These are phyloP conservation scores for Ophraella communa DNA, from an alignment of 2,888 invertebrate species.

Conservation along the genomic window DNA sequence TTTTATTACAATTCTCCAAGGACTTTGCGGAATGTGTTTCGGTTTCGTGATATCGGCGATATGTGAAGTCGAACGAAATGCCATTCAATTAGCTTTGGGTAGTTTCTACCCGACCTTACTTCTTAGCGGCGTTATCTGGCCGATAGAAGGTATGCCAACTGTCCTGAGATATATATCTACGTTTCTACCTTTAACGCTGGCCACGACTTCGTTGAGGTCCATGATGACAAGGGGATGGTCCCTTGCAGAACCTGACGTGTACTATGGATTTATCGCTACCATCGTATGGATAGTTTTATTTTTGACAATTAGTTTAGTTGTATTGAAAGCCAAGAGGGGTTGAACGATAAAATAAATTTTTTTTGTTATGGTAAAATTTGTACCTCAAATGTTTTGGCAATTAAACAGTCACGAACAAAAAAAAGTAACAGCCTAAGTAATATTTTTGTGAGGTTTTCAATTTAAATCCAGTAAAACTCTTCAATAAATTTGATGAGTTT, in stretches of 20 bases:
- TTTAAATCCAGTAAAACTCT: conserved; percentile 16
- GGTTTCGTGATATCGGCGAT: conserved; percentile 93
- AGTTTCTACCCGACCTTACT: conserved; percentile 94
- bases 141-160: conserved; percentile 90
- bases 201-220: conserved; percentile 89
- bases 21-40: conserved; percentile 95
- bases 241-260: conserved; percentile 80
- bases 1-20: conserved; percentile 85
- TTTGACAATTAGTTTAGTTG: conserved; percentile 79
- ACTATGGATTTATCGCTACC: conserved; percentile 86
- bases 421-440: conserved; percentile 16
- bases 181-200: conserved; percentile 85
- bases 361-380: conserved; percentile 11
- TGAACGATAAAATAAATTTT: conserved; percentile 32
- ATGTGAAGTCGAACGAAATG: conserved; percentile 90
- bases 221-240: conserved; percentile 90
- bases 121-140: conserved; percentile 93
- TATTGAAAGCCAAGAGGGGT: conserved; percentile 75
- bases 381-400: conserved; percentile 16
- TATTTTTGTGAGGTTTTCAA: conserved; percentile 24
- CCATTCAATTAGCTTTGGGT: conserved; percentile 90
- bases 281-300: conserved; percentile 85
- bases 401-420: background rate
- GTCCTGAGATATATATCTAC: conserved; percentile 79
- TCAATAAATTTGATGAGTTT: conserved; percentile 28